phyloP scores from a whole-genome alignment of 1,140 invertebrate species.

The Cyclargus thomasi region DNA sequence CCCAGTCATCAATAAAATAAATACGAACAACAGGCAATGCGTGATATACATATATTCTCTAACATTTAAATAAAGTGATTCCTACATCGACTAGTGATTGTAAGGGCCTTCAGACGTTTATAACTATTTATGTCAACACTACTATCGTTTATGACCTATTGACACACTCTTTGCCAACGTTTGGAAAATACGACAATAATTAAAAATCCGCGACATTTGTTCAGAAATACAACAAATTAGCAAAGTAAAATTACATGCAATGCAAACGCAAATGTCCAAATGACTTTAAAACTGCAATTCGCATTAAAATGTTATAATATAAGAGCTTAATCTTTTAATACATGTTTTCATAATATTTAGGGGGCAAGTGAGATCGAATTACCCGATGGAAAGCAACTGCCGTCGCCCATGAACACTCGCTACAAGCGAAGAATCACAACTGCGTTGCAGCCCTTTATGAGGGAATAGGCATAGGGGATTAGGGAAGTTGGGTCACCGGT shows the following conservation, averaged over 20 bases:
- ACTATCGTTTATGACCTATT: not conserved
- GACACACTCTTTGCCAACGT: not conserved
- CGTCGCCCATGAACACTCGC: too few species aligned
- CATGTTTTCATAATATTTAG: too few species aligned
- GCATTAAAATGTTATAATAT: too few species aligned
- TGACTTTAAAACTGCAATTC: not conserved
- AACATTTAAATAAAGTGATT: not conserved
- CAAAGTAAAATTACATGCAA: not conserved
- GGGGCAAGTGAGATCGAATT: too few species aligned
- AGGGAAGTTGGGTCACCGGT: too few species aligned
- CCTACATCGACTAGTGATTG: not conserved
- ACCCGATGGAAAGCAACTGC: too few species aligned
- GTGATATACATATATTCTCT: not conserved
- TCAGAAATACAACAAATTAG: not conserved
- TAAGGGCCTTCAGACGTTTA: not conserved
- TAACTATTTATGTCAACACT: not conserved
- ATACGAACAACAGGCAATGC: too few species aligned
- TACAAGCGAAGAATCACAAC: too few species aligned
- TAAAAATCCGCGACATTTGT: not conserved
- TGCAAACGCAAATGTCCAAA: not conserved
- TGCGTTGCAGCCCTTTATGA: too few species aligned
- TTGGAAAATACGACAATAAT: not conserved
- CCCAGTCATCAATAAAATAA: too few species aligned
- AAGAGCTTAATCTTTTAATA: too few species aligned
- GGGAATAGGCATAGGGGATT: too few species aligned